phyloP scores from a whole-genome alignment of 2,888 invertebrate species.

The Nemotelus pantherinus region DNA sequence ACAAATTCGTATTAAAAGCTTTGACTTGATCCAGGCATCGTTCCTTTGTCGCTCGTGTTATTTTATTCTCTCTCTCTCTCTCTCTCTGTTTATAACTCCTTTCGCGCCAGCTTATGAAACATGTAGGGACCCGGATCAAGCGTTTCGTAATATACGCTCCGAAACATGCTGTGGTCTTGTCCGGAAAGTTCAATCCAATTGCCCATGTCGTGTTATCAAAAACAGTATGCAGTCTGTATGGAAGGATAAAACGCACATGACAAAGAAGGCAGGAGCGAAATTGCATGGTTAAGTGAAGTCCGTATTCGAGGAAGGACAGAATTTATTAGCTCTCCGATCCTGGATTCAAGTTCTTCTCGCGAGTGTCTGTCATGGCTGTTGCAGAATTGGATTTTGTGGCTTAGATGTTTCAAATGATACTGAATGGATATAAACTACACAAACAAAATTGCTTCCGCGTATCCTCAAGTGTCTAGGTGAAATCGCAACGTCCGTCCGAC shows the following conservation, averaged over 20 bases:
- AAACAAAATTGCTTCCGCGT: not conserved
- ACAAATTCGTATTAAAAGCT: constrained; percentile 4
- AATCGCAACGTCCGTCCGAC: not conserved
- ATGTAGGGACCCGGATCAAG: too few relatives aligned
- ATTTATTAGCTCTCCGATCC: not conserved
- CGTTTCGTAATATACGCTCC: too few relatives aligned
- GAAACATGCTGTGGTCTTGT: not conserved
- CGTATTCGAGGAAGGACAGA: not conserved
- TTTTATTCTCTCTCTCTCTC: too few relatives aligned
- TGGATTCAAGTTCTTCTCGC: not conserved
- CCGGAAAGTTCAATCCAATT: not conserved
- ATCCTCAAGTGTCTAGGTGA: not conserved
- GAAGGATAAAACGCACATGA: not conserved
- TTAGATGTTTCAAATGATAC: not conserved
- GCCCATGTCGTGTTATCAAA: not conserved
- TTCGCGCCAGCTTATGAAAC: too few relatives aligned
- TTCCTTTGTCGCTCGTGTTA: too few relatives aligned
- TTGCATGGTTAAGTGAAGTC: not conserved
- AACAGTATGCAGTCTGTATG: not conserved
- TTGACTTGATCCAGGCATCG: not conserved
- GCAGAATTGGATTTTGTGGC: not conserved
- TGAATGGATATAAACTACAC: not conserved
- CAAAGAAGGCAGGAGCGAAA: not conserved
- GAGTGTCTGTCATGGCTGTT: not conserved
- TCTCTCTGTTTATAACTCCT: too few relatives aligned